phyloP scores from a whole-genome alignment of 2,888 invertebrate species.

The Pedicia rivosa region DNA sequence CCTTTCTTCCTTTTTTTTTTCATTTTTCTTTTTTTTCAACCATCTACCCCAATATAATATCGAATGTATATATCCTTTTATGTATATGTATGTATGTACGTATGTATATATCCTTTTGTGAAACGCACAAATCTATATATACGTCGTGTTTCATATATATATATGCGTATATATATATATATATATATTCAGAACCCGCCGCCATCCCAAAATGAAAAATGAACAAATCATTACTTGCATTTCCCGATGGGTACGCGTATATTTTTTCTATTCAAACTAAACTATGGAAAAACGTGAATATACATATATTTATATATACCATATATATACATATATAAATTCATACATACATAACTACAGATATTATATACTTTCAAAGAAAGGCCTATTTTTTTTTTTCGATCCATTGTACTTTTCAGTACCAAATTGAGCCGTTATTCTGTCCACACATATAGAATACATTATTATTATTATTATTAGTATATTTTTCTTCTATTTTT shows the following conservation, averaged over 20 bases:
- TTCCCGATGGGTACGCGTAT: constrained; percentile 8
- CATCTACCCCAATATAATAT: too few species aligned
- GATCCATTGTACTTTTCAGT: not conserved
- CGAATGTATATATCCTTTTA: too few species aligned
- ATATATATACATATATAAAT: too few species aligned
- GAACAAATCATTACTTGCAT: constrained; percentile 11
- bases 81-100: too few species aligned
- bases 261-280: constrained; percentile 5
- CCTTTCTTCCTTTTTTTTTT: too few species aligned
- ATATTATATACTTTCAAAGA: constrained; percentile 1
- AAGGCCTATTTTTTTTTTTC: not conserved
- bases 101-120: too few species aligned
- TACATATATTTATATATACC: too few species aligned
- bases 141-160: not conserved
- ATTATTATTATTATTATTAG: too few species aligned
- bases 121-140: too few species aligned
- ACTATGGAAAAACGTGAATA: constrained; percentile 4
- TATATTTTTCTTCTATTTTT: not conserved
- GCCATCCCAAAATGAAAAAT: constrained; percentile 10
- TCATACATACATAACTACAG: not conserved
- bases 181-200: constrained; percentile 4
- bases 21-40: too few species aligned
- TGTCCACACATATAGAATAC: too few species aligned
- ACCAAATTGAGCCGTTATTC: not conserved
- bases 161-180: constrained; percentile 2